These are phyloP conservation scores for Melinaea menophilus DNA, from an alignment of 2,888 invertebrate genomes.

Conservation along the genomic window DNA sequence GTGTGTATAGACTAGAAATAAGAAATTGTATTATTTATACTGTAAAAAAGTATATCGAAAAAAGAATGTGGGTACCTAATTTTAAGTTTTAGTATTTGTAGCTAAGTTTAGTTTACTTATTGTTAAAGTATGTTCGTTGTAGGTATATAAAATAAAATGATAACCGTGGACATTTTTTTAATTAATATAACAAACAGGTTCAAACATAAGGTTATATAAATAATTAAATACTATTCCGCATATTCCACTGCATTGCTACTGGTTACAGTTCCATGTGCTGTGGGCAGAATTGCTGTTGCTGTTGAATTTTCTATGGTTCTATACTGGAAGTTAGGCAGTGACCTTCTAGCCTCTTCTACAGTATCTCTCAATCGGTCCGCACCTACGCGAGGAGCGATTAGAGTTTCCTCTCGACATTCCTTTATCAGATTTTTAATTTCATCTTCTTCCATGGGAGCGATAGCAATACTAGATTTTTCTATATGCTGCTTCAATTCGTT, in stretches of 20 bases:
- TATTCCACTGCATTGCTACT: neutral
- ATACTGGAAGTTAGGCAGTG: conserved; percentile 64
- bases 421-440: conserved; percentile 55
- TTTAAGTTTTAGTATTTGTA: too few species aligned
- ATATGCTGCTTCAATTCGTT: conserved; percentile 57
- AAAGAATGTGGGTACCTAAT: too few species aligned
- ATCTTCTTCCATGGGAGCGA: conserved; percentile 48
- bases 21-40: too few species aligned
- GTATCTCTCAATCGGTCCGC: conserved; percentile 50
- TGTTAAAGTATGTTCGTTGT: neutral
- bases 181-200: too few species aligned
- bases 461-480: conserved; percentile 47
- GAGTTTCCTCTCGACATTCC: conserved; percentile 47
- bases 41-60: too few species aligned
- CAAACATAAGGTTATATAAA: neutral
- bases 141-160: neutral
- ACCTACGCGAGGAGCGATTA: conserved; percentile 37
- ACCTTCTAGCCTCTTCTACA: conserved; percentile 57
- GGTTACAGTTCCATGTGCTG: conserved; percentile 40
- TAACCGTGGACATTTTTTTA: too few species aligned
- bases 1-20: too few species aligned
- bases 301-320: conserved; percentile 56
- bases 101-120: neutral
- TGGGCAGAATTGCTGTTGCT: conserved; percentile 54
- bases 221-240: neutral